Percentiles rank a stretch among this genome's conserved stretches.
phyloP scores from a whole-genome alignment of 2,113 vertebrate genomes.

The Silurus asotus region DNA sequence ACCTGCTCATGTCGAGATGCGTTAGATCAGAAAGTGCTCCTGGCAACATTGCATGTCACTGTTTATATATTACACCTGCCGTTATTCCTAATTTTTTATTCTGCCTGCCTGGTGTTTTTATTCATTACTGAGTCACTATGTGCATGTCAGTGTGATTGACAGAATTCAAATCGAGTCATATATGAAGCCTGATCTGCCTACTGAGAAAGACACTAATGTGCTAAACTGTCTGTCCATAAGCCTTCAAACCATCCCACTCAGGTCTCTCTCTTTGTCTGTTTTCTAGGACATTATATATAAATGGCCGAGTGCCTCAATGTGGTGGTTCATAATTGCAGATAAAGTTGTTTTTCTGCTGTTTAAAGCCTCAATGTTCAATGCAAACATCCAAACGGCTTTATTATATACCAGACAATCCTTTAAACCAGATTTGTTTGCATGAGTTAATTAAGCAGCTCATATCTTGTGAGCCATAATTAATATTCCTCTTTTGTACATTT shows the following conservation, averaged over 20 bases:
- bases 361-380: conserved; percentile 5
- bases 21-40: conserved; percentile 7
- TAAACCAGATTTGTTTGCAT: conserved; percentile 7
- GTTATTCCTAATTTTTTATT: conserved; percentile 23
- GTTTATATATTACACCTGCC: conserved; percentile 23
- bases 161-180: conserved; percentile 1
- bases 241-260: background rate
- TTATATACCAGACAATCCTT: conserved; percentile 11
- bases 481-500: background rate
- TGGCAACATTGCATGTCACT: background rate
- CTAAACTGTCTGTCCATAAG: conserved; percentile 10
- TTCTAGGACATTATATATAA: background rate
- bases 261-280: background rate
- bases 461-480: background rate
- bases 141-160: conserved; percentile 14
- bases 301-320: background rate
- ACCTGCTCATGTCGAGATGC: background rate
- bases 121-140: conserved; percentile 1
- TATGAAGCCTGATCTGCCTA: conserved; percentile 8
- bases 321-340: background rate
- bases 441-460: conserved; percentile 19
- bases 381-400: background rate
- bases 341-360: background rate
- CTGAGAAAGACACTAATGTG: background rate
- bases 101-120: conserved; percentile 15